Percentiles rank a stretch among this genome's conserved stretches.
These are phyloP conservation scores for Coccyzus lansbergi DNA, from an alignment of 2,797 vertebrate genomes.

Conservation along the genomic window DNA sequence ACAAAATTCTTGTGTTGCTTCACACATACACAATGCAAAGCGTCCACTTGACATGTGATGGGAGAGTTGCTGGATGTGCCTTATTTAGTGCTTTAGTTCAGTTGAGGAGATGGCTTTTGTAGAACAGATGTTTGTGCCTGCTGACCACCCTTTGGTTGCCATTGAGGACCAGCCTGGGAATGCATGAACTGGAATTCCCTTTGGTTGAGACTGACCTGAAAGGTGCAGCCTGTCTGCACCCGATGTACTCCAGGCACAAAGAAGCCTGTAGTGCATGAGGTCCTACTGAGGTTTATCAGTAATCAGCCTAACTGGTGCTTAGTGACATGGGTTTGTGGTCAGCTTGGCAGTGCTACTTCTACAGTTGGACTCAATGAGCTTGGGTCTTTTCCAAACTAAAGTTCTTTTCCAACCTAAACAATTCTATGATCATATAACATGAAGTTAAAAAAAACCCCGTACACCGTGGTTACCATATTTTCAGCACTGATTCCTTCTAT, in stretches of 20 bases:
- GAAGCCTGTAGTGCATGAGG: rapidly evolving
- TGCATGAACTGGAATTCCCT: rapidly evolving
- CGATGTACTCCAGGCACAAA: not conserved
- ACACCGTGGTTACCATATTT: rapidly evolving
- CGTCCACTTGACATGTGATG: rapidly evolving
- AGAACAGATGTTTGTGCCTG: not conserved
- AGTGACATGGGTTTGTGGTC: no score
- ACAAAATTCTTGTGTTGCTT: no score
- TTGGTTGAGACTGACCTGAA: not conserved
- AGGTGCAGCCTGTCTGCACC: not conserved
- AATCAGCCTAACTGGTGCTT: no score
- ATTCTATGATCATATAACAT: not conserved
- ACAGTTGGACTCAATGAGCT: no score
- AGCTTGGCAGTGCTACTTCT: no score
- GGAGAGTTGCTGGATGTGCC: not conserved
- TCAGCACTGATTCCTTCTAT: not conserved
- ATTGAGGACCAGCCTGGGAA: not conserved
- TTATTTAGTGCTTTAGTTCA: not conserved
- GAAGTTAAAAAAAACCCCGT: not conserved
- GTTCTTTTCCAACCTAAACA: no score
- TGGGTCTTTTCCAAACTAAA: no score
- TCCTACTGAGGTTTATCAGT: not conserved
- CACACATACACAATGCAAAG: rapidly evolving
- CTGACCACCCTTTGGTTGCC: rapidly evolving
- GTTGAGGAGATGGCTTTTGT: not conserved